Evolutionary conservation across 2,888 invertebrate genomes (phyloP), one percentile per base, ranked within the genome.

Genomic region (Drosophila maculinotata): DNA sequence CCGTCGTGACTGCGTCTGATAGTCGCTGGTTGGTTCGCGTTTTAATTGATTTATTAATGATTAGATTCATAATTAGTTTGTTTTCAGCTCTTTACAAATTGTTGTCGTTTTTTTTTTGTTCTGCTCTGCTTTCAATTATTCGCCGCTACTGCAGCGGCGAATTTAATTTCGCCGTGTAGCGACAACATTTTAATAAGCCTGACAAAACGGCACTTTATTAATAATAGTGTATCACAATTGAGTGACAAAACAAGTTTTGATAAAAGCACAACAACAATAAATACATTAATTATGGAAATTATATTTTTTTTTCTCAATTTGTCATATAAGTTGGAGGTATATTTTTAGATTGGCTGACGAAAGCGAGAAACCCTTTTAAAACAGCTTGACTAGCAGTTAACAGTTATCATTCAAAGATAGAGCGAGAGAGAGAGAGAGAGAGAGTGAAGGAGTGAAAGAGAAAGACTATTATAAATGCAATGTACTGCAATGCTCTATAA

Each of bases 41-140:
- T 66, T 73, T 80, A 70, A 82, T 81, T 73, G 86, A 83, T 82
- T 76, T 76, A 69, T 73, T 80, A 70, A 75, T 62, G 83, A 79
- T 79, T 76, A 76, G 76, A 68, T 62, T 71, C 56, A 75, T 63
- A 68, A 68, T 75, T 64, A 62, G 47, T 66, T 78, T 76, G 58
- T 64, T 69, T 59, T 64, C 39, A 63, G 36, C 49, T 51, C 14
- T 54, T 52, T 52, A 69, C 69, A 69, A 49, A 54, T 54, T 59
- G 6, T 14, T 38, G 12, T n/a, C 42, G 17, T 44, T 42, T 41
- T 47, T 15, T 23, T 9, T 35, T 30, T 20, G 20, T 17, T 5
- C 30, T 17, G 7, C 15, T 36, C 23, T 20, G 30, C 10, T 20
- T 51, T 41, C 10, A 44, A 48, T 44, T 8, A 35, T n/a, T 47